Evolutionary conservation across 2,797 vertebrate species (phyloP).

Genomic region (Lates japonicus): DNA sequence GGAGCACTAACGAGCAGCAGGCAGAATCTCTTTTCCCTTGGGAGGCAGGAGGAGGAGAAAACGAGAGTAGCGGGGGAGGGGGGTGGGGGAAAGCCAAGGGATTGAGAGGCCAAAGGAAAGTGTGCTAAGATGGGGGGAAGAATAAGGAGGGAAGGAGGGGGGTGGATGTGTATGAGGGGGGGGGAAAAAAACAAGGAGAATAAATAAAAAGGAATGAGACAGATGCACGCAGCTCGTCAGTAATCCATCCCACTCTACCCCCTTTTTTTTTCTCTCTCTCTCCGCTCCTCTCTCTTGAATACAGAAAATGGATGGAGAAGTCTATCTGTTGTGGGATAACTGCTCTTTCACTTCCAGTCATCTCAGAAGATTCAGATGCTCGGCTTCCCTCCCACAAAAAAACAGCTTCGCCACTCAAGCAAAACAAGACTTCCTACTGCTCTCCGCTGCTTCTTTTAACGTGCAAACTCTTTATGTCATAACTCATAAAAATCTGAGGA

Average conservation of each 20-base stretch:
- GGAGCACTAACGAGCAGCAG: slow-evolving; percentile 90
- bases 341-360: slow-evolving; percentile 79
- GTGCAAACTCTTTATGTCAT: slow-evolving; percentile 8
- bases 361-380: slow-evolving; percentile 51
- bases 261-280: slow-evolving; percentile 18
- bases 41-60: slow-evolving; percentile 78
- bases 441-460: background rate
- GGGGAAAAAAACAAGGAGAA: slow-evolving; percentile 84
- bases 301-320: slow-evolving; percentile 65
- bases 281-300: slow-evolving; percentile 39
- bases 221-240: slow-evolving; percentile 83
- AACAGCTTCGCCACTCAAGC: slow-evolving; percentile 20
- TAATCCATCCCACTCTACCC: slow-evolving; percentile 76
- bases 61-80: slow-evolving; percentile 27
- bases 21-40: slow-evolving; percentile 87
- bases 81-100: too few relatives aligned
- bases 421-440: slow-evolving; percentile 41
- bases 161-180: slow-evolving; percentile 59
- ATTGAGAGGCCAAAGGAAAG: slow-evolving; percentile 78
- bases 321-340: slow-evolving; percentile 76
- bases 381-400: slow-evolving; percentile 40
- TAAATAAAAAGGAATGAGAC: slow-evolving; percentile 85
- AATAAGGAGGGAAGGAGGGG: slow-evolving; percentile 27
- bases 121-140: slow-evolving; percentile 73
- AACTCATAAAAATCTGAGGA: background rate